Percentiles rank a stretch among this genome's conserved stretches.
These are phyloP conservation scores for Spodoptera frugiperda DNA, from an alignment of 1,140 invertebrate species.

Conservation along the genomic window DNA sequence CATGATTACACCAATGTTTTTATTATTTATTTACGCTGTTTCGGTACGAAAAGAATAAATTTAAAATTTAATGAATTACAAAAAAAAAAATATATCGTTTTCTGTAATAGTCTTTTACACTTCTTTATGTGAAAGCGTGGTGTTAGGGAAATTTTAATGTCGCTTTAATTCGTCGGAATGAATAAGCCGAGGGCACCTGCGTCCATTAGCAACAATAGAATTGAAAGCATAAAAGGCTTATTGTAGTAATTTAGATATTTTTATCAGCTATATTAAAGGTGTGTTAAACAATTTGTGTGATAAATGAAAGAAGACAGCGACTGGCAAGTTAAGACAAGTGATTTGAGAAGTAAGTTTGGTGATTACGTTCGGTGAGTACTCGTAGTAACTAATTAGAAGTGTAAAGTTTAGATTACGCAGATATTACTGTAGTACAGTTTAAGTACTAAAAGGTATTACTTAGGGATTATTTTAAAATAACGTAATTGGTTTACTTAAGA, in stretches of 20 bases:
- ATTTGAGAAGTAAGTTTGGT: constrained; percentile 37
- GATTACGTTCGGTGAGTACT: constrained; percentile 27
- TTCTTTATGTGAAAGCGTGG: constrained; percentile 15
- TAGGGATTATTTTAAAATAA: too few species aligned
- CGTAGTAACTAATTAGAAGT: constrained; percentile 16
- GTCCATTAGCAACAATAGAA: constrained; percentile 57
- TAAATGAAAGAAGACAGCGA: constrained; percentile 11
- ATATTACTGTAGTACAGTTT: too few species aligned
- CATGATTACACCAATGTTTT: constrained; percentile 61
- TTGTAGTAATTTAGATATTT: constrained; percentile 41
- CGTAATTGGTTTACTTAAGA: too few species aligned
- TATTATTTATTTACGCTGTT: constrained; percentile 72
- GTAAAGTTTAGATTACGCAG: not conserved
- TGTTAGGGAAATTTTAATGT: constrained; percentile 32
- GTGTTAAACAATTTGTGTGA: constrained; percentile 33
- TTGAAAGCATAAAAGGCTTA: constrained; percentile 51
- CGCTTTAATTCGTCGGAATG: constrained; percentile 18
- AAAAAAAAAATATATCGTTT: not conserved
- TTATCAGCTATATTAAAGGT: constrained; percentile 35
- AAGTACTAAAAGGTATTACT: too few species aligned
- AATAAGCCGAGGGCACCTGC: constrained; percentile 36
- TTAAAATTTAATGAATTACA: constrained; percentile 52
- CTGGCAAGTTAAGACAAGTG: constrained; percentile 23
- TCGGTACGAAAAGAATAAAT: constrained; percentile 46
- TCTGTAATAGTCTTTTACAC: too few species aligned